Evolutionary conservation across 2,888 invertebrate species (phyloP), one percentile per base, ranked within the genome.

Genomic region (Disparrhopalites patrizii): DNA sequence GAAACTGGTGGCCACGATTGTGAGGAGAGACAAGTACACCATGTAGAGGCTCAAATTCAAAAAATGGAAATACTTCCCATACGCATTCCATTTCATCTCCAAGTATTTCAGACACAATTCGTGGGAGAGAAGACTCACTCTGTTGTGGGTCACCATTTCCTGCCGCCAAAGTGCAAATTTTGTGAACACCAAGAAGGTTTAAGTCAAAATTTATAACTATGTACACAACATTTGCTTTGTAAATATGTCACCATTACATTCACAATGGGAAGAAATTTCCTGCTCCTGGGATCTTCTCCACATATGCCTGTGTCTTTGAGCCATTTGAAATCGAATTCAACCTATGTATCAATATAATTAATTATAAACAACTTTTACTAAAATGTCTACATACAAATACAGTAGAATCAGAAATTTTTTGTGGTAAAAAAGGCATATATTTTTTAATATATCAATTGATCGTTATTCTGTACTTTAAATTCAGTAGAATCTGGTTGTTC

Each of bases 11-110:
- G 89, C 85, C 76, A 87, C 90, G 3, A 86, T 81, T 0, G 92
- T 93, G 3, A 93, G 87, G 74, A 89, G 87, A 27, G 85, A 82
- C 67, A 93, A 80, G 77, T 89, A 93, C 60, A 91, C 83, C 70
- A 87, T 85, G 80, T 93, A 93, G 74, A 93, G 83, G 4, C 91
- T 79, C 38, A 93, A 82, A 79, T 91, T 89, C 2, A 88, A 85
- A 60, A 90, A 77, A 78, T 93, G 91, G 77, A 92, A 88, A 80
- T 91, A 92, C 81, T 91, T 88, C 58, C 93, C 93, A 77, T 93
- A 93, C 0, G 90, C 88, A 77, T 90, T 90, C 92, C 92, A 92
- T 80, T 92, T 92, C 89, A 91, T 91, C 80, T 91, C 89, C 56
- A 92, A 80, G 78, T 91, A 91, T 79, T 90, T 92, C 77, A 91